phyloP scores from a whole-genome alignment of 1,140 invertebrate genomes.

The Zaprionus taronus region DNA sequence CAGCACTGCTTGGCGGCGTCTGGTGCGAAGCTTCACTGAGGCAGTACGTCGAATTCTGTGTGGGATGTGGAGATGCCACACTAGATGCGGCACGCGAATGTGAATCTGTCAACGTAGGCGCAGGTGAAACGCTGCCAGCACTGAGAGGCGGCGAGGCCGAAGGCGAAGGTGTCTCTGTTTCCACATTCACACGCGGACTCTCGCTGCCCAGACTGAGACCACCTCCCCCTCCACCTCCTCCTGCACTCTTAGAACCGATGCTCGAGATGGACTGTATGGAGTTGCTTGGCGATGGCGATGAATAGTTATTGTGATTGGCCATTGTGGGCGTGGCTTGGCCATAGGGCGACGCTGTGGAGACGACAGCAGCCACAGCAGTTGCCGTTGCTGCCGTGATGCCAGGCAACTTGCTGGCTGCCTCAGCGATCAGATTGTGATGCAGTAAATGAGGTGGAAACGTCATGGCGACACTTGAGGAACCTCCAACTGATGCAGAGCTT shows the following conservation, averaged over 20 bases:
- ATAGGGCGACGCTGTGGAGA: slow-evolving; percentile 55
- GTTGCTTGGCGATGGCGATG: slow-evolving; percentile 79
- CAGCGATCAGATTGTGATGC: slow-evolving; percentile 82
- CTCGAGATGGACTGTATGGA: slow-evolving; percentile 83
- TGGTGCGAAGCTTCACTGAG: slow-evolving; percentile 55
- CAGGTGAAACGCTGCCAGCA: slow-evolving; percentile 69
- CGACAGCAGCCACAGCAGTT: slow-evolving; percentile 67
- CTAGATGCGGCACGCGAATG: slow-evolving; percentile 58
- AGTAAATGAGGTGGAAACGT: slow-evolving; percentile 88
- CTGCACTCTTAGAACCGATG: slow-evolving; percentile 66
- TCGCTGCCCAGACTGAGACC: slow-evolving; percentile 71
- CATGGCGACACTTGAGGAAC: slow-evolving; percentile 66
- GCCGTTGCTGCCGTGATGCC: slow-evolving; percentile 63
- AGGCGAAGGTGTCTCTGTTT: slow-evolving; percentile 74
- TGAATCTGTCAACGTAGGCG: slow-evolving; percentile 67
- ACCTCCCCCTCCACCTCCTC: slow-evolving; percentile 8
- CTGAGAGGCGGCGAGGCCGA: slow-evolving; percentile 77
- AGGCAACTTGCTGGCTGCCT: slow-evolving; percentile 78
- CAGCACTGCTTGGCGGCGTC: slow-evolving; percentile 59
- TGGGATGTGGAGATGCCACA: slow-evolving; percentile 51
- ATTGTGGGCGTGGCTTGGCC: slow-evolving; percentile 19
- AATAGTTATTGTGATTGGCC: slow-evolving; percentile 64
- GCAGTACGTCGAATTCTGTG: slow-evolving; percentile 44
- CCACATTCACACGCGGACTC: slow-evolving; percentile 73
- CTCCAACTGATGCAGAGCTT: slow-evolving; percentile 32